phyloP scores from a whole-genome alignment of 2,113 vertebrate species.

The Setophaga petechia region DNA sequence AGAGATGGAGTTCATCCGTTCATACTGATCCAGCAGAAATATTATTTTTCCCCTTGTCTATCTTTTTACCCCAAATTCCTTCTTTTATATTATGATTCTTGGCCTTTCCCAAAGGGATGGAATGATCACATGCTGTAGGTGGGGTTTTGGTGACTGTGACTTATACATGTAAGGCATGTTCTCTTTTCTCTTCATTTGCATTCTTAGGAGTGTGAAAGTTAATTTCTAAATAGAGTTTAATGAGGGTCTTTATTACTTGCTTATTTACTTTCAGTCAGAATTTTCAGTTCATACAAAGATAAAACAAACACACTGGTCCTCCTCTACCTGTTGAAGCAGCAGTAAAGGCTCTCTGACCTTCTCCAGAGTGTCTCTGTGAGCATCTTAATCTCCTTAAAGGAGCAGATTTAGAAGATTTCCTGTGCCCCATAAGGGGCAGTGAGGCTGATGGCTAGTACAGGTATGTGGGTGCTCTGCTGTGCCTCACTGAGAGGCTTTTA shows the following conservation, averaged over 20 bases:
- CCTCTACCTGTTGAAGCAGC: neutral
- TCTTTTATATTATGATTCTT: neutral
- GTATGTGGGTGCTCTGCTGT: neutral
- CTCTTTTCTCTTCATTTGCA: neutral
- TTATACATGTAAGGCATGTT: neutral
- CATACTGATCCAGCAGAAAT: neutral
- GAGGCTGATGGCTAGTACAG: neutral
- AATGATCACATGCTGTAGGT: neutral
- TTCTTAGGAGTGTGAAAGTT: neutral
- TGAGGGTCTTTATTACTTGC: neutral
- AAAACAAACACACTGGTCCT: neutral
- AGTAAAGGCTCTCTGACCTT: neutral
- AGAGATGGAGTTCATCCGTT: neutral
- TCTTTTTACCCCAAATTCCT: neutral
- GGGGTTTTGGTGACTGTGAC: neutral
- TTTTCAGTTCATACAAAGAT: neutral
- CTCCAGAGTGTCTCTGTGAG: neutral
- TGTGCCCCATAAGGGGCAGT: no score
- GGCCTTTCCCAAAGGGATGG: neutral
- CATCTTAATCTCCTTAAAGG: neutral
- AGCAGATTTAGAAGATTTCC: neutral
- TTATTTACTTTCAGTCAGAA: neutral
- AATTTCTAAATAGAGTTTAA: neutral
- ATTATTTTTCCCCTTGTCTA: neutral
- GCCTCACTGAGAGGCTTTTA: no score